Evolutionary conservation across 1,140 invertebrate species (phyloP).

Genomic region (Calliphora vicina): DNA sequence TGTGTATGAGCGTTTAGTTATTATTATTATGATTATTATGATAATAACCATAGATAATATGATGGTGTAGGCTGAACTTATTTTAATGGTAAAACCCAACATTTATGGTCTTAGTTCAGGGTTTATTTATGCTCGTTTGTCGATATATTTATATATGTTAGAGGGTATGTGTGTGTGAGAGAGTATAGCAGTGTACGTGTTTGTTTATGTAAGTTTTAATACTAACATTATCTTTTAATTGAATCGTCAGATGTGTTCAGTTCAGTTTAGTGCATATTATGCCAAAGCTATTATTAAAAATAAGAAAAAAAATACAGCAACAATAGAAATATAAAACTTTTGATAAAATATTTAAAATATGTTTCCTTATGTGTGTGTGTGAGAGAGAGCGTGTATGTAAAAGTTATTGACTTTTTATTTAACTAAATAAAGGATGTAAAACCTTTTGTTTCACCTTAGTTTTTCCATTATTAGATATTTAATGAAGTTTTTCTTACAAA

Average conservation of each 20-base stretch:
- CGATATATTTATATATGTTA: neutral
- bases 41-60: neutral
- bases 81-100: neutral
- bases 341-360: slow-evolving; percentile 7
- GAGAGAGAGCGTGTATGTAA: neutral
- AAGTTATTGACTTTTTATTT: neutral
- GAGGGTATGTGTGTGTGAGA: neutral
- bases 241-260: slow-evolving; percentile 4
- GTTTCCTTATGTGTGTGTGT: neutral
- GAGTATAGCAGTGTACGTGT: neutral
- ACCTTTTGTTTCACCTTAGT: neutral
- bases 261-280: neutral
- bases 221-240: slow-evolving; percentile 14
- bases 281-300: neutral
- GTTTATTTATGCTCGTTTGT: neutral
- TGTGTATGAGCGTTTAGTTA: no score
- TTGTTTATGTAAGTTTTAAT: neutral
- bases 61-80: neutral
- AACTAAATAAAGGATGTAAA: neutral
- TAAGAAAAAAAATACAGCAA: neutral
- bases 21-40: no score
- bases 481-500: neutral
- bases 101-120: neutral
- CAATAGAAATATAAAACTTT: neutral
- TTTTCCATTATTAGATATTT: neutral